Evolutionary conservation across 1,140 invertebrate species (phyloP).

Genomic region (Hirudo medicinalis): DNA sequence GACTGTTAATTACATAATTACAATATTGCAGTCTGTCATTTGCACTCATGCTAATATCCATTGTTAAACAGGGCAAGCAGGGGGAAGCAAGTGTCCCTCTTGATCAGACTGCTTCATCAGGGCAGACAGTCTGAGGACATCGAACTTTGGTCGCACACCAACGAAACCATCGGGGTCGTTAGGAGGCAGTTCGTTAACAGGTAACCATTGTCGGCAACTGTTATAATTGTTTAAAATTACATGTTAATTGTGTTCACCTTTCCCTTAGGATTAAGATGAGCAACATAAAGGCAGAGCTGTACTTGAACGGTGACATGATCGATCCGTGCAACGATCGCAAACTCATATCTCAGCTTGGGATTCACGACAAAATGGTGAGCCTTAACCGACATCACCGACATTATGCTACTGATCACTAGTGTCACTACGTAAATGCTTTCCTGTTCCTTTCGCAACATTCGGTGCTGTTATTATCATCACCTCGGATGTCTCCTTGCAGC

Average conservation of each 20-base stretch:
- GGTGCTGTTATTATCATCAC: too few species aligned
- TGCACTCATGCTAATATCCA: too few species aligned
- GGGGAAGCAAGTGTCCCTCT: conserved; percentile 73
- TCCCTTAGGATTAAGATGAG: conserved; percentile 38
- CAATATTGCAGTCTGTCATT: too few species aligned
- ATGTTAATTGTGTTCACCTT: too few species aligned
- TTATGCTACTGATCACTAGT: too few species aligned
- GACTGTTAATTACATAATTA: too few species aligned
- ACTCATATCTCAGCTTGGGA: conserved; percentile 68
- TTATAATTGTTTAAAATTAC: conserved; percentile 7
- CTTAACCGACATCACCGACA: too few species aligned
- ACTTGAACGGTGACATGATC: conserved; percentile 71
- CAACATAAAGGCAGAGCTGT: conserved; percentile 68
- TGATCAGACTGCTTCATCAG: conserved; percentile 76
- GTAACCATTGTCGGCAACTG: too few species aligned
- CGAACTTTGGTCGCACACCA: conserved; percentile 80
- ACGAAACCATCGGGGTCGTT: conserved; percentile 71
- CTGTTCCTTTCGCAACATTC: too few species aligned
- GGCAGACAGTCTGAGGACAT: conserved; percentile 78
- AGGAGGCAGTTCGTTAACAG: conserved; percentile 6
- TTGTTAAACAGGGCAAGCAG: conserved; percentile 56
- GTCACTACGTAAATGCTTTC: too few species aligned
- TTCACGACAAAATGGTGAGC: conserved; percentile 75
- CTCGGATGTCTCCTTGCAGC: conserved; percentile 38
- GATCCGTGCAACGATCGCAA: conserved; percentile 76